Percentiles rank a stretch among this genome's conserved stretches.
These are phyloP conservation scores for Aphrophora alni DNA, from an alignment of 2,888 invertebrate species.

Conservation along the genomic window DNA sequence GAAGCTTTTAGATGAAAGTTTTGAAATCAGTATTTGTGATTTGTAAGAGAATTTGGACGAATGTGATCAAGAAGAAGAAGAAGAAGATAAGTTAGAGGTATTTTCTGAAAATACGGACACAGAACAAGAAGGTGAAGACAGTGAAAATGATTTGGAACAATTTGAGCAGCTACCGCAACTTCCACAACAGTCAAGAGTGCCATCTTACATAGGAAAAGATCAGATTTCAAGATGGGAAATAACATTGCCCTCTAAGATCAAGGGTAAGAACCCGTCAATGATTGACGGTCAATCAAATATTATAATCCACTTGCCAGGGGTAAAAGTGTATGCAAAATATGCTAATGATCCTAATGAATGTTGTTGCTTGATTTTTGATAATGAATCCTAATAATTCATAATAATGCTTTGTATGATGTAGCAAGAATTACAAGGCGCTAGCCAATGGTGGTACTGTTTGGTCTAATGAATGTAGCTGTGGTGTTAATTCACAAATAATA, in stretches of 20 bases:
- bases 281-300: too few species aligned
- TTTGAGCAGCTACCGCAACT: too few species aligned
- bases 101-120: background rate
- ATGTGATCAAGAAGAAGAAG: background rate
- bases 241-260: background rate
- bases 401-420: too few species aligned
- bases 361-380: too few species aligned
- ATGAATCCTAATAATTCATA: too few species aligned
- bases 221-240: background rate
- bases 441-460: too few species aligned
- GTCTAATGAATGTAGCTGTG: too few species aligned
- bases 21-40: too few species aligned
- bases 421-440: too few species aligned
- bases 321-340: background rate
- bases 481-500: too few species aligned
- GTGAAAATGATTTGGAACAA: background rate
- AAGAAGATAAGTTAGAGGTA: background rate
- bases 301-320: background rate
- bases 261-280: slow-evolving; percentile 2
- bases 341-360: background rate
- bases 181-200: background rate
- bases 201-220: background rate
- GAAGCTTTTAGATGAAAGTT: too few species aligned
- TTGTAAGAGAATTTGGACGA: background rate
- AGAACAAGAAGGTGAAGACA: too few species aligned